Conservation (phyloP, 1,140 invertebrate species). For the Lutraria rhynchaena region DNA sequence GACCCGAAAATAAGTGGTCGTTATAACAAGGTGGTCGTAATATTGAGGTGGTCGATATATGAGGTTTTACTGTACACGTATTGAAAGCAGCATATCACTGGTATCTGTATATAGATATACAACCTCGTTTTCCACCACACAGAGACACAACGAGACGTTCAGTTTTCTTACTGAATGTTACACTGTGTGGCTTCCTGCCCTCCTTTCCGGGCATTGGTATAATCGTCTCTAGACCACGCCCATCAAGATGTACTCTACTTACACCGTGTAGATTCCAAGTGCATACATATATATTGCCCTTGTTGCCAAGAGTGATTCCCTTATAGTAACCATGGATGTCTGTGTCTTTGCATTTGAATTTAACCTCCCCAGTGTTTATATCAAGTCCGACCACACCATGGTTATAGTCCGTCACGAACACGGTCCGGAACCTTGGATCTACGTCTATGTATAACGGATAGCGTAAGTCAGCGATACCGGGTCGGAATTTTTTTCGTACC, state of each 20-base stretch:
- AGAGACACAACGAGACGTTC: conserved; percentile 26
- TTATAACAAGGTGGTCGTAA: too few species aligned
- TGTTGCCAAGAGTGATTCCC: conserved; percentile 40
- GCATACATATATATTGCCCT: conserved; percentile 44
- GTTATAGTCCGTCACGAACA: conserved; percentile 52
- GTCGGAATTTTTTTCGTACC: conserved; percentile 27
- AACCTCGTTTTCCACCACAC: conserved; percentile 39
- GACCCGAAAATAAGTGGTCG: too few species aligned
- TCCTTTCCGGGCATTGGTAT: conserved; percentile 51
- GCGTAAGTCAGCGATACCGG: conserved; percentile 46
- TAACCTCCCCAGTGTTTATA: conserved; percentile 25
- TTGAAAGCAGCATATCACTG: conserved; percentile 4
- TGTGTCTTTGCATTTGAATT: conserved; percentile 57
- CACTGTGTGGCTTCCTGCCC: conserved; percentile 40
- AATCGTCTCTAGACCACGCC: conserved; percentile 49
- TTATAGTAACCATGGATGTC: conserved; percentile 55
- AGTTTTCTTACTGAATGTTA: conserved; percentile 48
- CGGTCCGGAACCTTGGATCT: conserved; percentile 33
- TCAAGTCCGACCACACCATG: conserved; percentile 52
- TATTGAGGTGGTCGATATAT: too few species aligned
- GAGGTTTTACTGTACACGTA: too few species aligned
- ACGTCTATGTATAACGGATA: conserved; percentile 47
- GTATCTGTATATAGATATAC: conserved; percentile 39
- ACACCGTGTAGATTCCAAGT: conserved; percentile 54
- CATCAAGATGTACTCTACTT: conserved; percentile 44